These are phyloP conservation scores for Poecilia latipinna DNA, from an alignment of 2,113 vertebrate genomes.

Conservation along the genomic window DNA sequence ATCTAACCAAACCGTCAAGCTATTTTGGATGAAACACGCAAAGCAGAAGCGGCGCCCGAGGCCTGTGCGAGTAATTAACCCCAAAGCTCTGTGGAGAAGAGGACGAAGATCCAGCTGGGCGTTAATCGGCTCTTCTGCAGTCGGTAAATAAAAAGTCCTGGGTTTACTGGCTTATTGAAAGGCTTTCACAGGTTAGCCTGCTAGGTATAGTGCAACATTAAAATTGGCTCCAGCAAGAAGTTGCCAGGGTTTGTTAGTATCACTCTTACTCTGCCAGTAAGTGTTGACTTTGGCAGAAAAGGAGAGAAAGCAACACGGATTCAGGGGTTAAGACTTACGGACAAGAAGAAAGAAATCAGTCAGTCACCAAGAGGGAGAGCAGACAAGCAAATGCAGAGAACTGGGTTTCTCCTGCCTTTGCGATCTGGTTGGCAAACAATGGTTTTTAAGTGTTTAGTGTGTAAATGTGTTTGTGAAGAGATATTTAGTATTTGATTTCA, in stretches of 20 bases:
- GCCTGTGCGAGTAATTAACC: slow-evolving; percentile 56
- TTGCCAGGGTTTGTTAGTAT: slow-evolving; percentile 79
- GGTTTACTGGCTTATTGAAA: slow-evolving; percentile 72
- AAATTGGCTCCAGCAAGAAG: slow-evolving; percentile 66
- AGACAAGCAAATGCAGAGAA: slow-evolving; percentile 16
- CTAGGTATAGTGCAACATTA: slow-evolving; percentile 71
- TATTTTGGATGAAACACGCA: slow-evolving; percentile 31
- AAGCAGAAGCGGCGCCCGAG: slow-evolving; percentile 19
- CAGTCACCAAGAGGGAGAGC: slow-evolving; percentile 31
- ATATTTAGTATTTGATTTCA: not conserved
- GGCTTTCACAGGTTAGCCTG: slow-evolving; percentile 69
- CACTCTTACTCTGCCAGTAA: slow-evolving; percentile 73
- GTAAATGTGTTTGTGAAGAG: not conserved
- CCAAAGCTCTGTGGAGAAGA: slow-evolving; percentile 50
- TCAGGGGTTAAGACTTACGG: slow-evolving; percentile 15
- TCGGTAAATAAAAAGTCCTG: slow-evolving; percentile 71
- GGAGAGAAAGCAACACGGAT: slow-evolving; percentile 47
- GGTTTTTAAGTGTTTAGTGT: not conserved
- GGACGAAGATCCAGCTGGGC: slow-evolving; percentile 60
- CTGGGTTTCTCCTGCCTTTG: slow-evolving; percentile 4
- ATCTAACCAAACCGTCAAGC: slow-evolving; percentile 16
- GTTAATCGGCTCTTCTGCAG: slow-evolving; percentile 72
- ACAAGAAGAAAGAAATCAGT: slow-evolving; percentile 29
- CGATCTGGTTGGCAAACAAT: not conserved
- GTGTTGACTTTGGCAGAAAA: slow-evolving; percentile 70